Conservation (phyloP, 2,113 vertebrate species). For the Laterallus jamaicensis region DNA sequence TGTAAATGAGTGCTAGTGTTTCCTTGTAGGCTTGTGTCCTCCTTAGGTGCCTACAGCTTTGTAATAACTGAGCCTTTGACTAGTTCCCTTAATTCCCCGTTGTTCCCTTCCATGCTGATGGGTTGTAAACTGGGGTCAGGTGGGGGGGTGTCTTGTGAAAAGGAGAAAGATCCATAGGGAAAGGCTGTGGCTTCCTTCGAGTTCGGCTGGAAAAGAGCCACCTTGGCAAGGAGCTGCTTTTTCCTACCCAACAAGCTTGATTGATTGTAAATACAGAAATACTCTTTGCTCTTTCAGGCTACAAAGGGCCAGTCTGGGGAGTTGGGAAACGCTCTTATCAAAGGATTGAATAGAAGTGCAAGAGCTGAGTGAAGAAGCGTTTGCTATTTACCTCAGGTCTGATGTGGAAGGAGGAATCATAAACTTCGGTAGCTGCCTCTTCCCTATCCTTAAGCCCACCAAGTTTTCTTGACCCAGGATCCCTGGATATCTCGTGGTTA, state of each 20-base stretch:
- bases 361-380: neutral
- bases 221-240: neutral
- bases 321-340: neutral
- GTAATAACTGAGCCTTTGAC: neutral
- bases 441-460: neutral
- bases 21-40: neutral
- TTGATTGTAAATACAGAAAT: accelerated
- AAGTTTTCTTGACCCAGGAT: neutral
- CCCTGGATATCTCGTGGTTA: neutral
- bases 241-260: neutral
- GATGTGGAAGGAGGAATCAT: neutral
- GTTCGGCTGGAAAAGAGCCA: neutral
- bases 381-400: neutral
- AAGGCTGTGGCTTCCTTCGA: neutral
- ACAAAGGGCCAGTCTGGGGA: accelerated
- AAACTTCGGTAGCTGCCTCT: neutral
- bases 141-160: neutral
- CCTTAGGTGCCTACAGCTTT: neutral
- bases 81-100: neutral
- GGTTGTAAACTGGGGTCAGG: neutral
- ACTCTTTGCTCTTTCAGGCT: neutral
- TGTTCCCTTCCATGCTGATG: neutral
- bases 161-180: neutral
- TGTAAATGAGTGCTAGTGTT: slow-evolving; percentile 55
- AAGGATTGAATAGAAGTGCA: neutral